Base-by-base conservation (phyloP, 2,888 invertebrate genomes). In the Papilio protenor region DNA sequence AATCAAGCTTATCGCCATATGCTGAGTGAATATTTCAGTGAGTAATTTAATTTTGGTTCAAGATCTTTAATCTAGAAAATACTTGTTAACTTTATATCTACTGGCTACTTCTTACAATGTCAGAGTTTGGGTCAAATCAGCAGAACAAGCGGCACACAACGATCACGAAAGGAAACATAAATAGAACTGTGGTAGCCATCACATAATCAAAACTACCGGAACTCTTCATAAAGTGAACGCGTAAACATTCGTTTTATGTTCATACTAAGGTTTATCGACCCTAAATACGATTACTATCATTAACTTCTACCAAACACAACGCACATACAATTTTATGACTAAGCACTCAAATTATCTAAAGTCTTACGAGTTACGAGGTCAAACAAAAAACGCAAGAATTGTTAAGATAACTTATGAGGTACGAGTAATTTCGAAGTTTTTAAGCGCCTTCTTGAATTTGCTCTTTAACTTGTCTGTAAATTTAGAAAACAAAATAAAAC, bases 191-290 rank as follows among this genome's bases (percentile, higher is more conserved):
- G 69, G 69, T 70, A 55, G 45, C 45, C 45, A 69, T 57, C 18
- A 57, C 33, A 69, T 75, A 69, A 23, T 55, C 55, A 69, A 40
- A 69, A 27, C 18, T 23, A 47, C 70, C 69, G 69, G 57, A 75
- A 75, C 75, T 57, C 23, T 57, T 70, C 21, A 75, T 70, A 70
- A 69, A 75, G 45, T 45, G 21, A 69, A 21, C 40, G 40, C n/a
- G 45, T 69, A n/a, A n/a, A 45, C 66, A 21, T 69, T 45, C 12
- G 66, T 21, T 69, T 69, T n/a, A 69, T 69, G 66, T 69, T 69
- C 66, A 14, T 45, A 12, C 45, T 69, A 45, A 45, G 21, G 66
- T 69, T 69, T 69, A 69, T 69, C 45, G 66, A 69, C 66, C 45
- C 66, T 69, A 21, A 69, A 45, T 69, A 69, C 45, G 12, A 45